Evolutionary conservation across 2,113 vertebrate genomes (phyloP).

Genomic region (Chinchilla lanigera): DNA sequence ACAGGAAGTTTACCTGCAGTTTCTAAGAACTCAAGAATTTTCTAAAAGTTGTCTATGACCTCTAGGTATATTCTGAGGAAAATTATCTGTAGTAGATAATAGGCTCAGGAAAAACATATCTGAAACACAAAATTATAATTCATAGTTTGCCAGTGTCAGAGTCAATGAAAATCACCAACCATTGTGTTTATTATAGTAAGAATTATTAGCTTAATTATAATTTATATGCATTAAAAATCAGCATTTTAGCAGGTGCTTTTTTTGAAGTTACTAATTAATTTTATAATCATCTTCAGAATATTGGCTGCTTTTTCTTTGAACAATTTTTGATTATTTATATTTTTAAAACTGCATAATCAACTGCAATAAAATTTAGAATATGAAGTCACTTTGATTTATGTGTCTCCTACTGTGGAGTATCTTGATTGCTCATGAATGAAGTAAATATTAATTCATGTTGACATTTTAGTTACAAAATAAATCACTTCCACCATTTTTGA

Average conservation of each 20-base stretch:
- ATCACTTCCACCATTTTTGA: background rate
- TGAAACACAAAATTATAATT: background rate
- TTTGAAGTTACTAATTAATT: background rate
- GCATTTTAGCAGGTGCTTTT: background rate
- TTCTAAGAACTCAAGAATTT: background rate
- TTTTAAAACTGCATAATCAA: constrained; percentile 54
- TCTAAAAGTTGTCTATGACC: background rate
- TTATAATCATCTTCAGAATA: background rate
- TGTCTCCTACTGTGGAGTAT: background rate
- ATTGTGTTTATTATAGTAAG: background rate
- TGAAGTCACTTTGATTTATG: constrained; percentile 52
- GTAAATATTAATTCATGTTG: constrained; percentile 61
- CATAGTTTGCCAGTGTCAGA: background rate
- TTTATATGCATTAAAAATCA: rapidly evolving
- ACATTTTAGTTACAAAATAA: constrained; percentile 55
- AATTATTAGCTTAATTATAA: background rate
- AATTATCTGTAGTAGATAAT: background rate
- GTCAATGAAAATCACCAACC: background rate
- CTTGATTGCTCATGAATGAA: constrained; percentile 67
- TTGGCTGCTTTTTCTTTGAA: background rate
- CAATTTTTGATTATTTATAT: constrained; percentile 33
- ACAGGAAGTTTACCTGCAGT: background rate
- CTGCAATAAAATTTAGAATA: constrained; percentile 20
- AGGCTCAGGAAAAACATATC: background rate
- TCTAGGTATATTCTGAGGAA: background rate